Evolutionary conservation across 2,113 vertebrate genomes (phyloP), one percentile per base, ranked within the genome.

Genomic region (Stictonetta naevosa): DNA sequence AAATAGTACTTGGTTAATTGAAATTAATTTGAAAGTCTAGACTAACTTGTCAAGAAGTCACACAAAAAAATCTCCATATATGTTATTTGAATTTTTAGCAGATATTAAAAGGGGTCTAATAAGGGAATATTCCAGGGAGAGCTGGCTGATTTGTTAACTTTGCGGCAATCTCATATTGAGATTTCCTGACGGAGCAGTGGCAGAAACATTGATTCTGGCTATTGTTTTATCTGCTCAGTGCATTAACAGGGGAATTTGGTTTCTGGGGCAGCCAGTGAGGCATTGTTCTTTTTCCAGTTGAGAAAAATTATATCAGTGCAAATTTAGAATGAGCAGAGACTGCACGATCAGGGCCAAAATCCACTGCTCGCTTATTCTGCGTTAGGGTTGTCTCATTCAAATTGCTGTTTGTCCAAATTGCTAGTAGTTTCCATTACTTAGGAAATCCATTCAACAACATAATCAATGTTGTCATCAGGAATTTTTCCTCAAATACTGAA

Each of bases 201-300:
- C 78, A 89, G 83, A 88, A 95, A 86, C 52, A 66, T 79, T 90
- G 83, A 79, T 84, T 96, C 92, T 88, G 80, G 62, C 62, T 79
- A 79, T 92, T 88, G 60, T 87, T 89, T 4, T 40, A 86, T 76
- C 90, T 83, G 91, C n/a, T 73, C 71, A 79, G 83, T 44, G 4
- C 71, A 91, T 91, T 91, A 92, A 55, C 53, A 82, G 58, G 92
- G 74, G 93, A 94, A 94, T 96, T 87, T 95, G 66, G 69, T 89
- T 95, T 92, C 83, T 90, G 46, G 60, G 66, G 76, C 92, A 88
- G 83, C 28, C 68, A 90, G 56, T 52, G 88, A 75, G 58, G 80
- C 88, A 96, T 92, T 94, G 81, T 73, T 91, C 44, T 93, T 93
- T 73, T 78, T 87, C 88, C 91, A 94, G 8, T n/a, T 68, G 86